Percentiles rank a stretch among this genome's conserved stretches.
Evolutionary conservation across 2,797 vertebrate genomes (phyloP).

Genomic region (Chrosomus eos): DNA sequence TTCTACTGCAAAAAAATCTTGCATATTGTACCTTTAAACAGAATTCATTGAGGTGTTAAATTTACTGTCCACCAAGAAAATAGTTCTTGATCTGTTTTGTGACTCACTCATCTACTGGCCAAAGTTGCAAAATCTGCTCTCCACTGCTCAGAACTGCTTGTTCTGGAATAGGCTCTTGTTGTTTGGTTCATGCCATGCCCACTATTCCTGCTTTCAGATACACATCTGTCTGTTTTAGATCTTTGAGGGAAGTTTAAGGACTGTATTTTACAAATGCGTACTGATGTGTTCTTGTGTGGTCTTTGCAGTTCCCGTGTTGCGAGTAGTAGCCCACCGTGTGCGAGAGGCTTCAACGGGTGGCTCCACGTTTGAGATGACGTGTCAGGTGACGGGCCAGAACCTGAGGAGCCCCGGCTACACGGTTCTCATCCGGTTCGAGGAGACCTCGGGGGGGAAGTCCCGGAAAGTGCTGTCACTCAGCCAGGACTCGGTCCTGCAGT

Average conservation of each 20-base stretch:
- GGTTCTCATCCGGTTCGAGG: conserved; percentile 85
- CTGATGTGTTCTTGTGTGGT: conserved; percentile 35
- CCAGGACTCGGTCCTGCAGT: conserved; percentile 84
- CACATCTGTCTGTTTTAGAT: background rate
- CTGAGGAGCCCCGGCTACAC: conserved; percentile 87
- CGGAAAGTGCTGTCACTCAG: conserved; percentile 87
- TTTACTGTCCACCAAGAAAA: background rate
- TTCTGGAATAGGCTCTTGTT: background rate
- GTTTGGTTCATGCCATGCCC: background rate
- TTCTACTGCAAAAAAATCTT: no score
- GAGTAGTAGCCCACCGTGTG: conserved; percentile 81
- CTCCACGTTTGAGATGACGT: conserved; percentile 94
- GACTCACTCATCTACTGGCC: background rate
- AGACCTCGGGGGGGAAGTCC: conserved; percentile 68
- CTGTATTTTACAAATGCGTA: background rate
- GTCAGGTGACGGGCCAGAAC: conserved; percentile 82
- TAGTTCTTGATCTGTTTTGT: background rate
- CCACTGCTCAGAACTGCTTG: background rate
- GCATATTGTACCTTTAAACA: no score
- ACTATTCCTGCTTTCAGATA: background rate
- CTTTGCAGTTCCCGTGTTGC: conserved; percentile 82
- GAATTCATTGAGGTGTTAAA: background rate
- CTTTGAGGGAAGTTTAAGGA: background rate
- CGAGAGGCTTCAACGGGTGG: conserved; percentile 87
- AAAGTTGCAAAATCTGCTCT: background rate